Evolutionary conservation across 2,797 vertebrate genomes (phyloP).

Genomic region (Dipus sagitta): DNA sequence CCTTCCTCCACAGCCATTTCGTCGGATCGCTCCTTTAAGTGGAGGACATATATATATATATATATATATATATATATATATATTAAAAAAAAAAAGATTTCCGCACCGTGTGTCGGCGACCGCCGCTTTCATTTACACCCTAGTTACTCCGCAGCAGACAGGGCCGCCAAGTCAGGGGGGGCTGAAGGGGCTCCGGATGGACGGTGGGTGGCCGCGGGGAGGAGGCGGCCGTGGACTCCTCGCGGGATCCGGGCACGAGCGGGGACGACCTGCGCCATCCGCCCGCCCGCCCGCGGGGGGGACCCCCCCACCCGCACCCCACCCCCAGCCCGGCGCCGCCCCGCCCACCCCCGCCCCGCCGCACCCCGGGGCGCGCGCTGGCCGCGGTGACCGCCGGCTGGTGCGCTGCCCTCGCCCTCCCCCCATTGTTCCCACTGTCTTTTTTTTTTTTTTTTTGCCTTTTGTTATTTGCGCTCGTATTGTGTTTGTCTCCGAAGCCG

Average conservation of each 20-base stretch:
- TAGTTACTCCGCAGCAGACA: conserved; percentile 73
- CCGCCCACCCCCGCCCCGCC: conserved; percentile 46
- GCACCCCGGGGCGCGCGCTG: conserved; percentile 73
- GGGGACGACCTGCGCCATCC: conserved; percentile 51
- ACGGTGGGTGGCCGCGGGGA: conserved; percentile 57
- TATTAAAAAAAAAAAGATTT: conserved; percentile 28
- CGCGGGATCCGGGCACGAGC: not conserved
- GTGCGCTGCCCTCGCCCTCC: conserved; percentile 82
- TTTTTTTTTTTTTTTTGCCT: conserved; percentile 65
- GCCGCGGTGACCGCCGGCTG: conserved; percentile 75
- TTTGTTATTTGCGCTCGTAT: conserved; percentile 90
- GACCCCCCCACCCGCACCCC: conserved; percentile 59
- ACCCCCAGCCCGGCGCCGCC: conserved; percentile 54
- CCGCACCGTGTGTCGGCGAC: conserved; percentile 58
- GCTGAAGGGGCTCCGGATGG: conserved; percentile 57
- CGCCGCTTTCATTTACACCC: conserved; percentile 71
- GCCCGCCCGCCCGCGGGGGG: not conserved
- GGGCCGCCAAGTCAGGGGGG: conserved; percentile 49
- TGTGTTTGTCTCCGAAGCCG: conserved; percentile 90
- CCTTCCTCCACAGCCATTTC: conserved; percentile 40
- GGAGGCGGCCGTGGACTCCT: conserved; percentile 64
- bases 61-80: no score
- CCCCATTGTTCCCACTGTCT: conserved; percentile 85
- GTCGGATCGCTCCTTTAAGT: conserved; percentile 42
- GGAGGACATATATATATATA: conserved; percentile 46